Evolutionary conservation across 2,113 vertebrate genomes (phyloP), one percentile per base, ranked within the genome.

Genomic region (Thalassoma bifasciatum): DNA sequence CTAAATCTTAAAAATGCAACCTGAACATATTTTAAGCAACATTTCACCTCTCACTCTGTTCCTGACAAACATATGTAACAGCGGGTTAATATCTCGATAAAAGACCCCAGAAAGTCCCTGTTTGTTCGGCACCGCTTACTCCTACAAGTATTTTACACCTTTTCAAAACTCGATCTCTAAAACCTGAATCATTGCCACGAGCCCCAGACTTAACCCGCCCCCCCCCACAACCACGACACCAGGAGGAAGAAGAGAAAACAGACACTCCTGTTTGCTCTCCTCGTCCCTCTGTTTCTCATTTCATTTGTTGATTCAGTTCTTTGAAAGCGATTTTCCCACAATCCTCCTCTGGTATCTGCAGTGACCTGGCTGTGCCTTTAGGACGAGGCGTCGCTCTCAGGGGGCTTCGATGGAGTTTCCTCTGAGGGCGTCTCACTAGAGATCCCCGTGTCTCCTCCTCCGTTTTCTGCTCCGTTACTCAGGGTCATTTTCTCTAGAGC

Each of bases 401-500:
- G 74, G 61, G 94, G 89, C 84, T 96, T 96, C 60, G 93, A 91
- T 54, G 93, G 89, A 51, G 91, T 91, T 80, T 96, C 95, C 76
- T 96, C 94, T 50, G 95, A 92, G 0, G 93, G 83, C 2, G 94
- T 93, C 89, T 96, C 95, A 66, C 92, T 94, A n/a, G 94, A 93
- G 82, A 94, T 86, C 42, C 93, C 94, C 13, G 95, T 84, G 72
- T 97, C 95, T 86, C 96, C 95, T 87, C 96, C 95, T 86, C 96
- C 95, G 24, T 96, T 98, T 93, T 98, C 96, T 73, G 95, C 92
- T 66, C 93, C 86, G 47, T 95, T 95, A 72, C 90, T 92, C 82
- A 93, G 90, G 44, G 94, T 82, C 83, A 96, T 96, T 92, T 98
- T 98, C 90, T 95, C 95, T 92, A 96, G 95, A 47, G 93, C 96